Percentiles rank a stretch among this genome's conserved stretches.
phyloP scores from a whole-genome alignment of 2,888 invertebrate genomes.

The Didymodactylos carnosus region DNA sequence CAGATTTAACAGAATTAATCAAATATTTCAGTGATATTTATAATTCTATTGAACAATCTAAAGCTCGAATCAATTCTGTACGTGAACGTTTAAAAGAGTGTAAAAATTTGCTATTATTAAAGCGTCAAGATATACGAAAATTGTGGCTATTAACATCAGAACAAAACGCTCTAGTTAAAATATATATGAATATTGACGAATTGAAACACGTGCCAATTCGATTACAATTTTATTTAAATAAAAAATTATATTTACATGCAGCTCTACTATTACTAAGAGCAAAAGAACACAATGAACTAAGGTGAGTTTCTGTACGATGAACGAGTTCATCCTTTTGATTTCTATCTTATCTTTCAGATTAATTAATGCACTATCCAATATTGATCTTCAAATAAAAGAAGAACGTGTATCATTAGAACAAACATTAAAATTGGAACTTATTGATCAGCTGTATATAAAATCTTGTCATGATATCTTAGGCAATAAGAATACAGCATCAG shows the following conservation, averaged over 20 bases:
- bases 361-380: background rate
- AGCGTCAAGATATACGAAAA: constrained; percentile 8
- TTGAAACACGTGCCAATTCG: background rate
- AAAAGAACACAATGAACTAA: background rate
- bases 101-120: constrained; percentile 9
- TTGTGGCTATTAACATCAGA: constrained; percentile 11
- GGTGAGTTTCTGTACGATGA: too few relatives aligned
- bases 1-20: background rate
- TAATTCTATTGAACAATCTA: background rate
- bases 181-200: background rate
- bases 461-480: background rate
- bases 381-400: background rate
- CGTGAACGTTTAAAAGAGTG: constrained; percentile 7
- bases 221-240: background rate
- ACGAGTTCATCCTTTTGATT: too few relatives aligned
- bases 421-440: background rate
- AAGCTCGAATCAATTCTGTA: background rate
- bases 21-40: background rate
- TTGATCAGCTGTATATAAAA: background rate
- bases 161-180: background rate
- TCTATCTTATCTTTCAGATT: too few relatives aligned
- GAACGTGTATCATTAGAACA: background rate
- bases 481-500: background rate
- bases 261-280: background rate
- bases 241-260: background rate